A percentile compares a stretch with the other conserved stretches of the same genome.
Conservation (phyloP, 2,888 invertebrate species). For the Conomelus anceps region DNA sequence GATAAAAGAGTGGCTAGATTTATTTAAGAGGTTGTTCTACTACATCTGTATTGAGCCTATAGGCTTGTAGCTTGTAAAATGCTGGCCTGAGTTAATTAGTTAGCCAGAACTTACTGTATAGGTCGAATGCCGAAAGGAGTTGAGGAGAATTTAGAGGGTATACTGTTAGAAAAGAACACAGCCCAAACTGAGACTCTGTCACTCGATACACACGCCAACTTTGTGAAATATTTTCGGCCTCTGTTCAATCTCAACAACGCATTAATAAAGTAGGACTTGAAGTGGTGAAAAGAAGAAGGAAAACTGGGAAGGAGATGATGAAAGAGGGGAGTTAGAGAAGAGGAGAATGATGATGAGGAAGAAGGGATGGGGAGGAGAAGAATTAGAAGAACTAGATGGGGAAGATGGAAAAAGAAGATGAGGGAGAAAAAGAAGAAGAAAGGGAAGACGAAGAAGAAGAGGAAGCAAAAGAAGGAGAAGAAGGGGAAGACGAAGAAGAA, state of each 20-base stretch:
- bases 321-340: not conserved
- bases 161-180: not conserved
- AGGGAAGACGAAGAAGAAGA: not conserved
- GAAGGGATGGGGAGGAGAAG: not conserved
- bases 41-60: not conserved
- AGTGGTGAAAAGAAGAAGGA: not conserved
- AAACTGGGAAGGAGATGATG: not conserved
- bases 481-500: not conserved
- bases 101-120: not conserved
- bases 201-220: not conserved
- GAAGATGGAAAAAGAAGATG: not conserved
- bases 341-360: not conserved
- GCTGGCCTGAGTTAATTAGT: not conserved
- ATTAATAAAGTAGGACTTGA: not conserved
- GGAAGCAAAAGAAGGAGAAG: not conserved
- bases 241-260: not conserved
- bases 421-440: not conserved
- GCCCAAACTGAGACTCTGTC: not conserved
- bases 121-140: not conserved
- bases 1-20: not conserved
- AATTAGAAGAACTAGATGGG: not conserved
- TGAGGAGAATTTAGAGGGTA: not conserved
- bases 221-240: not conserved
- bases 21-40: not conserved
- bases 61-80: not conserved